phyloP scores from a whole-genome alignment of 92 coral and sea anemone genomes.

The Zoanthus solanderi region DNA sequence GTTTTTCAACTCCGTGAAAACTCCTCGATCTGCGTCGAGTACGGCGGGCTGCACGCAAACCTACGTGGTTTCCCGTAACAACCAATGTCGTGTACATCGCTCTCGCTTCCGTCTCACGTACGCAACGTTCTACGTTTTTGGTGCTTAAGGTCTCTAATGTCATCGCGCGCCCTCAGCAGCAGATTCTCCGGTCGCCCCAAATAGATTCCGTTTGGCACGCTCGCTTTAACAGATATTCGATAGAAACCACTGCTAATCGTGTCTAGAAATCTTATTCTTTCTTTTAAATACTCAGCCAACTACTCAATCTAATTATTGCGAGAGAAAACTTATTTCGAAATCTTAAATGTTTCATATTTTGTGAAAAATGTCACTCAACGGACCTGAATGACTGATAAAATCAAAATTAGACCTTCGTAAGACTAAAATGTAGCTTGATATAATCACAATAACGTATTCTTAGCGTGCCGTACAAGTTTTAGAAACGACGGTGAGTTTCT shows the following conservation, averaged over 20 bases:
- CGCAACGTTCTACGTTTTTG: no score
- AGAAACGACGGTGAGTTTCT: background rate
- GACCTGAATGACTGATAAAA: background rate
- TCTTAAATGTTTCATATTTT: background rate
- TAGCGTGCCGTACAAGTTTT: conserved; percentile 9
- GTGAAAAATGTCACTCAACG: background rate
- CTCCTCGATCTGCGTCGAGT: no score
- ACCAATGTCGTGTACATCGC: no score
- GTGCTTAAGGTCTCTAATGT: background rate
- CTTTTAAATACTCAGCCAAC: conserved; percentile 4
- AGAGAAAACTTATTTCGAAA: conserved; percentile 13
- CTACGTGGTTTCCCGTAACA: no score
- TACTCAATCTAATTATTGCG: background rate
- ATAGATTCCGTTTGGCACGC: conserved; percentile 4
- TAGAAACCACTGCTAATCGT: background rate
- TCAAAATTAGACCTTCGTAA: conserved; percentile 3
- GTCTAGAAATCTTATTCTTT: conserved; percentile 4
- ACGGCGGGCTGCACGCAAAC: no score
- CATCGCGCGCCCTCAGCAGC: background rate
- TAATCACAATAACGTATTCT: conserved; percentile 7
- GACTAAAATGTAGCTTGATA: conserved; percentile 9
- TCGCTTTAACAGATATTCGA: conserved; percentile 6
- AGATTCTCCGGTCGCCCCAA: background rate
- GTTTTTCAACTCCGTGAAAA: no score
- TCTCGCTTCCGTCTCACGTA: no score